phyloP scores from a whole-genome alignment of 2,797 vertebrate genomes.

The Arnoldichthys spilopterus region DNA sequence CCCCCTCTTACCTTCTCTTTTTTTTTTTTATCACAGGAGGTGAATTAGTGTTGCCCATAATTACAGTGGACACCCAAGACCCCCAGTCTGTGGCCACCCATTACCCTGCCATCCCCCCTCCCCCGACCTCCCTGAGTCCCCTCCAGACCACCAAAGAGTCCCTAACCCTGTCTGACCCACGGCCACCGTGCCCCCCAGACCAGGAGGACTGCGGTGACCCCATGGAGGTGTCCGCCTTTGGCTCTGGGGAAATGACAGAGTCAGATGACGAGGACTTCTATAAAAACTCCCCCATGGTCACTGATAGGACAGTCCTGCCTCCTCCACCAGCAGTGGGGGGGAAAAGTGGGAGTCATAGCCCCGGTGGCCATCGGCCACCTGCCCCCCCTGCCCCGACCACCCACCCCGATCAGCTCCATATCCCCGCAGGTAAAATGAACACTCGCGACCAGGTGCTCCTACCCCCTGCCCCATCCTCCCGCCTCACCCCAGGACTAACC shows the following conservation, averaged over 20 bases:
- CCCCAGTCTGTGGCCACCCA: conserved; percentile 91
- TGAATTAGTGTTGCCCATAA: conserved; percentile 97
- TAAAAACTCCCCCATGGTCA: conserved; percentile 90
- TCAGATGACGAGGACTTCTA: conserved; percentile 96
- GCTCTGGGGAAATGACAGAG: conserved; percentile 93
- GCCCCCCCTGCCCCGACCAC: conserved; percentile 80
- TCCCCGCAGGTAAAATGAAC: conserved; percentile 97
- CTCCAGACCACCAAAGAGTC: conserved; percentile 93
- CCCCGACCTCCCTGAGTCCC: conserved; percentile 89
- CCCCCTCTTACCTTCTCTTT: conserved; percentile 73
- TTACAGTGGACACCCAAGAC: conserved; percentile 96
- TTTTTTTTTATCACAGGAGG: conserved; percentile 86
- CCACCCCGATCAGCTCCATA: conserved; percentile 82
- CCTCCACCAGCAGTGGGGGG: conserved; percentile 80
- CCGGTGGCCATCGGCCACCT: conserved; percentile 73
- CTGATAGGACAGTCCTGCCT: conserved; percentile 90
- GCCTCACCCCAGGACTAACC: conserved; percentile 86
- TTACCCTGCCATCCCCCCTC: conserved; percentile 90
- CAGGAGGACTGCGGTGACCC: conserved; percentile 95
- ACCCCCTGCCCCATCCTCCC: conserved; percentile 81
- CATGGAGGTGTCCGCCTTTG: conserved; percentile 91
- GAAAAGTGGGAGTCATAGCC: conserved; percentile 78
- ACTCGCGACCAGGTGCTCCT: conserved; percentile 89
- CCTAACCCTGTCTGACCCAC: conserved; percentile 83
- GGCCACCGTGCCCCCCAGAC: conserved; percentile 86